Conservation (phyloP, 2,113 vertebrate genomes). For the Lepisosteus oculatus region DNA sequence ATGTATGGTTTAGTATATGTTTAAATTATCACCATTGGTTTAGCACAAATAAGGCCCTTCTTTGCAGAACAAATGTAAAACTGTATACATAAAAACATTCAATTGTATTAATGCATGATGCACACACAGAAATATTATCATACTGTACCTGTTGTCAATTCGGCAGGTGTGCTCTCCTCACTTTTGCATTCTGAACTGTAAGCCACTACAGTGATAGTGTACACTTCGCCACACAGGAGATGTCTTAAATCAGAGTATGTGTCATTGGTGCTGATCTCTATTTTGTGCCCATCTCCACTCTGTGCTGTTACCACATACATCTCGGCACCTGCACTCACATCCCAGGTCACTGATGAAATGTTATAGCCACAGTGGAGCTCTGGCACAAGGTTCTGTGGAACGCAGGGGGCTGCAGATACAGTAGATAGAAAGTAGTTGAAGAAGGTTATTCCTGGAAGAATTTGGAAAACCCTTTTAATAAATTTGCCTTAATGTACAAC, state of each 20-base stretch:
- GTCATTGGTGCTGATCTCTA: constrained; percentile 49
- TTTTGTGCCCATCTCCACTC: constrained; percentile 35
- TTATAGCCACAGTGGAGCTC: constrained; percentile 51
- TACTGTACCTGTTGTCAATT: constrained; percentile 56
- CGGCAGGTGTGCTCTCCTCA: constrained; percentile 32
- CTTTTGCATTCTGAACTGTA: constrained; percentile 54
- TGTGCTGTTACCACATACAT: constrained; percentile 57
- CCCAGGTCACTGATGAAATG: constrained; percentile 58
- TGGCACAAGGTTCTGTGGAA: constrained; percentile 49
- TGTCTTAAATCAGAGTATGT: constrained; percentile 54
- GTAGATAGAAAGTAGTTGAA: constrained; percentile 11
- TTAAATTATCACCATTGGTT: no score
- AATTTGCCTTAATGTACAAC: neutral
- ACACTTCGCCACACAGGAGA: constrained; percentile 61
- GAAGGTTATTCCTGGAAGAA: neutral
- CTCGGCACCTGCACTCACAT: constrained; percentile 39
- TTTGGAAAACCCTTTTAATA: neutral
- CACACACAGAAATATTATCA: neutral
- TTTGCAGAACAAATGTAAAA: no score
- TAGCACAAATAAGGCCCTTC: no score
- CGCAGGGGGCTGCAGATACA: constrained; percentile 57
- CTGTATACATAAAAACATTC: no score
- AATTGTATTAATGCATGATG: no score
- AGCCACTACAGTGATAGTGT: constrained; percentile 57
- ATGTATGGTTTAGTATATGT: no score